Percentiles rank a stretch among this genome's conserved stretches.
These are phyloP conservation scores for Hyles lineata DNA, from an alignment of 2,888 invertebrate species.

Conservation along the genomic window DNA sequence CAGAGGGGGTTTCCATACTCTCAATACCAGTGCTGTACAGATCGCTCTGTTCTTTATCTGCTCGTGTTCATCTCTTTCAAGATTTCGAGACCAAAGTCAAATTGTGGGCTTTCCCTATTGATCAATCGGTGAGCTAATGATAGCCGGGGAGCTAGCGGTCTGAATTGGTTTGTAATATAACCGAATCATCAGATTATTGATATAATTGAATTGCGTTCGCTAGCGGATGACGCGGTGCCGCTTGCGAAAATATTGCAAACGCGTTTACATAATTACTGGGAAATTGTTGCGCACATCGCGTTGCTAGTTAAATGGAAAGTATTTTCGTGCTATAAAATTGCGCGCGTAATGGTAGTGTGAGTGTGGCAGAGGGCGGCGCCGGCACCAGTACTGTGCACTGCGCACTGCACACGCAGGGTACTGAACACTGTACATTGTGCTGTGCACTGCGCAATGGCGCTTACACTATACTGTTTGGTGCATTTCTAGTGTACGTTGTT, in stretches of 20 bases:
- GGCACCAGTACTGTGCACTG: neutral
- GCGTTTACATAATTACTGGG: conserved; percentile 2
- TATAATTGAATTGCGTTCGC: conserved; percentile 3
- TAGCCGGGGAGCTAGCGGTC: too few species aligned
- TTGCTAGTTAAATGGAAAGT: conserved; percentile 4
- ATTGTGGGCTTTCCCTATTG: too few species aligned
- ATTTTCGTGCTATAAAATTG: neutral
- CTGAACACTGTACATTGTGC: too few species aligned
- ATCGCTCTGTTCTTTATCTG: neutral
- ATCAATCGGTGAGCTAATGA: neutral
- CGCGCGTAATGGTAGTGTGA: too few species aligned
- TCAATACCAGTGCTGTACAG: neutral
- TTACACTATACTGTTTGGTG: neutral
- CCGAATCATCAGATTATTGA: neutral
- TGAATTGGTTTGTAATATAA: neutral
- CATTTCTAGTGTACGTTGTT: conserved; percentile 13
- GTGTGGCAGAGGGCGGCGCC: conserved; percentile 11
- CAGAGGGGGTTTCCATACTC: too few species aligned
- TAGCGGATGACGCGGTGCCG: neutral
- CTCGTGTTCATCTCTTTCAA: too few species aligned
- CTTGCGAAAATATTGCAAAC: conserved; percentile 3
- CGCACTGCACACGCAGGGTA: too few species aligned
- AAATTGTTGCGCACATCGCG: neutral
- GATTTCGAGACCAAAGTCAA: too few species aligned
- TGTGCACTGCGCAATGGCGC: neutral